These are phyloP conservation scores for Luscinia luscinia DNA, from an alignment of 2,797 vertebrate species.

Conservation along the genomic window DNA sequence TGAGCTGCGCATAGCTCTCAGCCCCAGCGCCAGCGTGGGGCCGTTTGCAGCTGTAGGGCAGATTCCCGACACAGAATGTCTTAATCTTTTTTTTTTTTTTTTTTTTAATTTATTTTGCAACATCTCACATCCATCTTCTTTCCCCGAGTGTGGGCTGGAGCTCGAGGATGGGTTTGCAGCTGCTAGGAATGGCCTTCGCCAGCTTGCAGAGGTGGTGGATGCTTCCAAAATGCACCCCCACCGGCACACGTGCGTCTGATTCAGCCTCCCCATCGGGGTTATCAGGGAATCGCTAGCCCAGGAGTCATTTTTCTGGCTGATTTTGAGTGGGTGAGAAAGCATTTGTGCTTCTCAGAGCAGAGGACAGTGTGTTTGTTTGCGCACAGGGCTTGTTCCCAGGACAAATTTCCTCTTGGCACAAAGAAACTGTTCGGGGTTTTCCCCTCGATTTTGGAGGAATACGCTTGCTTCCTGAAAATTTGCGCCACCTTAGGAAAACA, in stretches of 20 bases:
- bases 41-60: not conserved
- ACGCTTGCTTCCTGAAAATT: not conserved
- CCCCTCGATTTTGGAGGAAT: not conserved
- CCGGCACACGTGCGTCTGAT: fast-evolving
- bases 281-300: not conserved
- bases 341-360: not conserved
- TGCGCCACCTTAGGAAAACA: not conserved
- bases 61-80: not conserved
- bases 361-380: not conserved
- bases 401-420: conserved; percentile 1
- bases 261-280: not conserved
- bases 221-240: not conserved
- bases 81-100: not conserved
- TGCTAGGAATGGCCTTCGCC: fast-evolving
- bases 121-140: not conserved
- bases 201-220: not conserved
- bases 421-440: not conserved
- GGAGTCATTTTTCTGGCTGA: not conserved
- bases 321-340: not conserved
- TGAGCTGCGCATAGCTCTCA: not conserved
- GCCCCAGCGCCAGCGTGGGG: fast-evolving
- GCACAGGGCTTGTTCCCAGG: not conserved
- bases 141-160: not conserved
- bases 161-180: not conserved
- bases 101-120: not conserved